Conservation (phyloP, 2,113 vertebrate genomes). For the Scomber japonicus region DNA sequence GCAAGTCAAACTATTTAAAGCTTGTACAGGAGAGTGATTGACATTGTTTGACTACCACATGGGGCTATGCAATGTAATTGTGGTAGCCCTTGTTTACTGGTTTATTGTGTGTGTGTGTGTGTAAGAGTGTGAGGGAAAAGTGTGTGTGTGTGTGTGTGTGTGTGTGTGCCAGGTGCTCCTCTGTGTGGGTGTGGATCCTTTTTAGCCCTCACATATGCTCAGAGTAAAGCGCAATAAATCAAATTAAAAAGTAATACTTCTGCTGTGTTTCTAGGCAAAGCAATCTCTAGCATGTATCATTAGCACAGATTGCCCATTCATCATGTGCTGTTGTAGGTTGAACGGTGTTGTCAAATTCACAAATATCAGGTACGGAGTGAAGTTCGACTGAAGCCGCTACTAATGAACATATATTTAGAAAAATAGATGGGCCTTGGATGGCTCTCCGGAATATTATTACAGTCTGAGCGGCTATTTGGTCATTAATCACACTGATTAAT, state of each 20-base stretch:
- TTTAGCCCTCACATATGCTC: slow-evolving; percentile 71
- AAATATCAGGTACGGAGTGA: slow-evolving; percentile 57
- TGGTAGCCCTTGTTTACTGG: slow-evolving; percentile 23
- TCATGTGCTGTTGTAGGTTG: slow-evolving; percentile 71
- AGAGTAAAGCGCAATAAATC: slow-evolving; percentile 82
- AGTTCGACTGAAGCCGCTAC: slow-evolving; percentile 41
- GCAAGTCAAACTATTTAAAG: slow-evolving; percentile 46
- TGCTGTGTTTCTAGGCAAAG: slow-evolving; percentile 73
- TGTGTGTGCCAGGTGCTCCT: slow-evolving; percentile 51
- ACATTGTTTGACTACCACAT: slow-evolving; percentile 43
- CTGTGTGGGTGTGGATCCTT: slow-evolving; percentile 50
- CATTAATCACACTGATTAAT: slow-evolving; percentile 71
- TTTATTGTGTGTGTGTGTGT: slow-evolving; percentile 13
- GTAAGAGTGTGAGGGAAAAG: neutral
- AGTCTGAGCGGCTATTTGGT: slow-evolving; percentile 48
- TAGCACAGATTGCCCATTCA: slow-evolving; percentile 71
- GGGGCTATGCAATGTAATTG: slow-evolving; percentile 5
- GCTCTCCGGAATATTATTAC: slow-evolving; percentile 55
- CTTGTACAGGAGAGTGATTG: slow-evolving; percentile 27
- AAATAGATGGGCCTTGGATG: slow-evolving; percentile 58
- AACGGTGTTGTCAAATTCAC: slow-evolving; percentile 62
- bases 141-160: slow-evolving; percentile 11
- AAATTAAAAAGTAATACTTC: slow-evolving; percentile 82
- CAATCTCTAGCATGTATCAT: slow-evolving; percentile 73
- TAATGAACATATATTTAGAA: slow-evolving; percentile 70